Conservation (phyloP, 2,113 vertebrate species). For the Willisornis vidua region DNA sequence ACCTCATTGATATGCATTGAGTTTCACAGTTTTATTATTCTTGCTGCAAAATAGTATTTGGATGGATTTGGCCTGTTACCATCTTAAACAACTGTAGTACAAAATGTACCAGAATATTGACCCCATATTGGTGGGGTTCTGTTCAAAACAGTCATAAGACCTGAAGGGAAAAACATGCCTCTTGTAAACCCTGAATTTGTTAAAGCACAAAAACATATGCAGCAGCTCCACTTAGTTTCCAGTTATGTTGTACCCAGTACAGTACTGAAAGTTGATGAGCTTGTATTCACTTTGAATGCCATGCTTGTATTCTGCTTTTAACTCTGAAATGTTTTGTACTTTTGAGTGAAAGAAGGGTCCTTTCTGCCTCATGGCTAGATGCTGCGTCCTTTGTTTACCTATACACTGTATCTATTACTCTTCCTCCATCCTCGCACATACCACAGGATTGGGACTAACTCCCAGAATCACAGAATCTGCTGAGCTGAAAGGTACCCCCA, state of each 20-base stretch:
- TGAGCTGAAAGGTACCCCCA: neutral
- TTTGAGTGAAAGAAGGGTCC: neutral
- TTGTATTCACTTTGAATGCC: neutral
- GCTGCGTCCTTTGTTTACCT: neutral
- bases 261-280: neutral
- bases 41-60: neutral
- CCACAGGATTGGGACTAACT: neutral
- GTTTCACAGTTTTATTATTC: neutral
- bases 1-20: neutral
- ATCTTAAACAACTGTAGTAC: neutral
- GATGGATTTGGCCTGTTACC: neutral
- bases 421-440: neutral
- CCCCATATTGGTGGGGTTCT: neutral
- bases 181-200: neutral
- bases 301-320: neutral
- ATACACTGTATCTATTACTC: neutral
- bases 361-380: neutral
- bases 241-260: neutral
- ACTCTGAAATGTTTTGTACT: neutral
- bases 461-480: neutral
- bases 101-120: neutral
- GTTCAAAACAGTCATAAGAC: neutral
- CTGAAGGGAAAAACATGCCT: neutral
- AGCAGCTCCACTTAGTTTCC: neutral
- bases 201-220: neutral